Evolutionary conservation across 2,797 vertebrate genomes (phyloP).

Genomic region (Orestias chungarensis): DNA sequence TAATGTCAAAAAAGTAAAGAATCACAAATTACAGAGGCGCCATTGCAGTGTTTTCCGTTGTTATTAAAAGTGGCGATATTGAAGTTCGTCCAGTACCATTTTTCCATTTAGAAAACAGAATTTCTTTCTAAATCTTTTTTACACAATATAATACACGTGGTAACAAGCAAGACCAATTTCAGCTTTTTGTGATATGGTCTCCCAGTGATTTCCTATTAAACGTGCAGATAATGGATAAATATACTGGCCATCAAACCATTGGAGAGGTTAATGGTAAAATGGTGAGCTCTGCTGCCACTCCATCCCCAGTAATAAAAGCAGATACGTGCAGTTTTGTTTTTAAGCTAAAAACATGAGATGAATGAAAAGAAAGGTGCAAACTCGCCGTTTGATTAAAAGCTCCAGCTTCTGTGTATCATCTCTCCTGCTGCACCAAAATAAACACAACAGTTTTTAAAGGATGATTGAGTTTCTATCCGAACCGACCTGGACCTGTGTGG

Average conservation of each 20-base stretch:
- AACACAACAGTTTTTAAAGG: background rate
- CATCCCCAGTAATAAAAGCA: slow-evolving; percentile 37
- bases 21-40: background rate
- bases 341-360: slow-evolving; percentile 22
- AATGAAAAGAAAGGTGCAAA: slow-evolving; percentile 23
- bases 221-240: slow-evolving; percentile 42
- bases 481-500: background rate
- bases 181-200: slow-evolving; percentile 14
- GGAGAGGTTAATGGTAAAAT: slow-evolving; percentile 49
- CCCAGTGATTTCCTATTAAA: slow-evolving; percentile 14
- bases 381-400: slow-evolving; percentile 32
- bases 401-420: slow-evolving; percentile 4
- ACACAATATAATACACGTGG: background rate
- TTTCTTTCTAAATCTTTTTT: background rate
- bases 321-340: slow-evolving; percentile 28
- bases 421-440: background rate
- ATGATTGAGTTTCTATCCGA: background rate
- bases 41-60: background rate
- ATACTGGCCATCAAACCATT: slow-evolving; percentile 39
- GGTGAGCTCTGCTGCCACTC: slow-evolving; percentile 32
- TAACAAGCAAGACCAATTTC: slow-evolving; percentile 10
- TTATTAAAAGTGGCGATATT: too few species aligned
- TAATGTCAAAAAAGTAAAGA: background rate
- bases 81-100: too few species aligned
- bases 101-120: too few species aligned